These are phyloP conservation scores for Decapterus maruadsi DNA, from an alignment of 2,797 vertebrate species.

Conservation along the genomic window DNA sequence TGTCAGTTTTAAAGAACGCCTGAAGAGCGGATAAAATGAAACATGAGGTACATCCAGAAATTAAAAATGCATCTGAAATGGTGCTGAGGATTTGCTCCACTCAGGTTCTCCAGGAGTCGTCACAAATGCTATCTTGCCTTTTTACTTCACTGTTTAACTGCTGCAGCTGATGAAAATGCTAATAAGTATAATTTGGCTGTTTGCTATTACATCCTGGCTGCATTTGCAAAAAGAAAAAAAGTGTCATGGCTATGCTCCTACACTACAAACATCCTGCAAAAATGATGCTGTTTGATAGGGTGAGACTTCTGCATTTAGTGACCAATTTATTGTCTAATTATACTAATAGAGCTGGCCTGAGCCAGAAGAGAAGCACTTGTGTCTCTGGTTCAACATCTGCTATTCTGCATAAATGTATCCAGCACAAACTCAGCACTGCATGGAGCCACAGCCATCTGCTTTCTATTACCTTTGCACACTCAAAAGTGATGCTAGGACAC, in stretches of 20 bases:
- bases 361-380: conserved; percentile 42
- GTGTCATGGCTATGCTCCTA: conserved; percentile 1
- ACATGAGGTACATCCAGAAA: conserved; percentile 3
- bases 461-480: conserved; percentile 25
- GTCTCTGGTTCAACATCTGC: conserved; percentile 75
- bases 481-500: neutral
- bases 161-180: conserved; percentile 20
- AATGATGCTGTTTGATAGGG: conserved; percentile 41
- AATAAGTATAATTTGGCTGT: conserved; percentile 57
- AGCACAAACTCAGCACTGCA: conserved; percentile 32
- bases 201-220: conserved; percentile 36
- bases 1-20: conserved; percentile 18
- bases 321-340: conserved; percentile 76
- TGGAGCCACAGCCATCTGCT: conserved; percentile 44
- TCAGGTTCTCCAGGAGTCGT: neutral
- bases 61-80: neutral
- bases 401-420: conserved; percentile 50
- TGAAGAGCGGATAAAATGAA: conserved; percentile 13
- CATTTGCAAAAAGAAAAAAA: conserved; percentile 23
- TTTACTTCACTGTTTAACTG: conserved; percentile 1
- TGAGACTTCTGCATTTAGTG: conserved; percentile 58
- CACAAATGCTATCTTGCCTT: neutral
- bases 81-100: neutral
- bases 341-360: conserved; percentile 66
- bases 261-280: conserved; percentile 41